Evolutionary conservation across 2,888 invertebrate species (phyloP).

Genomic region (Drepanosiphum platanoidis): DNA sequence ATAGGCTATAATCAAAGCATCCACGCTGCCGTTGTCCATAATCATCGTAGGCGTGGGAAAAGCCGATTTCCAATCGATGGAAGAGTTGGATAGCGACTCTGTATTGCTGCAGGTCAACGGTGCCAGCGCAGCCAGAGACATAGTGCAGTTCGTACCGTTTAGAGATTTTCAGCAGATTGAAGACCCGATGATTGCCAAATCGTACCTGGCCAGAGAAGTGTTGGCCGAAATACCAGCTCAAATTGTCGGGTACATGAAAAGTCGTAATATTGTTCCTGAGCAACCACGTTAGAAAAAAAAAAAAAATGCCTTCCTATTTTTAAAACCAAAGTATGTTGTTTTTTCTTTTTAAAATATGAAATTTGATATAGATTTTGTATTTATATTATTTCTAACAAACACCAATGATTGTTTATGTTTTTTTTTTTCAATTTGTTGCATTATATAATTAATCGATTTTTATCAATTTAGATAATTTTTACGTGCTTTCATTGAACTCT

Average conservation of each 20-base stretch:
- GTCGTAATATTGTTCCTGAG: constrained; percentile 65
- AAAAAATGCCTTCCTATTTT: too few relatives aligned
- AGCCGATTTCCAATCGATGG: constrained; percentile 73
- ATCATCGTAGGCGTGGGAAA: constrained; percentile 74
- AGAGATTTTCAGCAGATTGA: constrained; percentile 67
- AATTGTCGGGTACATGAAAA: constrained; percentile 69
- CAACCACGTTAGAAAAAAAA: constrained; percentile 38
- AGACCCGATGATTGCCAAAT: constrained; percentile 64
- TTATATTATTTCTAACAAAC: background rate
- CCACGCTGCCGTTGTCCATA: constrained; percentile 72
- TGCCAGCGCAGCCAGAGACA: constrained; percentile 70
- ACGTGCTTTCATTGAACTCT: constrained; percentile 38
- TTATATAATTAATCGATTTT: background rate
- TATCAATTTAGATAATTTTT: constrained; percentile 14
- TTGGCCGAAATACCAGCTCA: constrained; percentile 72
- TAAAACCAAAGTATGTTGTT: too few relatives aligned
- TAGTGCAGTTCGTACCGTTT: constrained; percentile 71
- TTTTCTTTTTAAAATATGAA: too few relatives aligned
- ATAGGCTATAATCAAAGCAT: constrained; percentile 69
- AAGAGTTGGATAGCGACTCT: constrained; percentile 72
- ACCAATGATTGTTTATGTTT: background rate
- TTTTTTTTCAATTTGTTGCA: background rate
- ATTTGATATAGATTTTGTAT: too few relatives aligned
- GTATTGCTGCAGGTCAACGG: constrained; percentile 67
- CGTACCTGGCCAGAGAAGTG: constrained; percentile 70